Base-by-base conservation (phyloP, 1,140 invertebrate genomes). In the Pectinophora gossypiella region DNA sequence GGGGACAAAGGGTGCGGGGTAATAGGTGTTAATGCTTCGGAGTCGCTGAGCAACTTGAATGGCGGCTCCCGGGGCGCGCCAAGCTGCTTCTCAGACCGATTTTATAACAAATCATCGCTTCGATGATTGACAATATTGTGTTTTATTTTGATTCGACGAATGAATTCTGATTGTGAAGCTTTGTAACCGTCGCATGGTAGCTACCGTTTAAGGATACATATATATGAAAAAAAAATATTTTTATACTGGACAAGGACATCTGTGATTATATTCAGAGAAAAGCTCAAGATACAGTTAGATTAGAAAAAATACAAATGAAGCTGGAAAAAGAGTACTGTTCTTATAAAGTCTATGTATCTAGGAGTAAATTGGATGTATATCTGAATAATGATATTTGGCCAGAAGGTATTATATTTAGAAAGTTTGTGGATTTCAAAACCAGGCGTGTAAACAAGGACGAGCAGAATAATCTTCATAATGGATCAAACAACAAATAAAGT, bases 11-110 rank as follows among this genome's bases (percentile, higher is more conserved):
- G 67, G 69, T 54, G 67, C 50, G 20, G 35, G 21, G 68, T 79
- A 84, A 86, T 86, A 79, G 78, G 83, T 83, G 80, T 78, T 83
- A 84, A 83, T 86, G 76, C 56, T 73, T 51, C 56, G 59, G 64
- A 78, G 60, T 79, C 72, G 74, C 12, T 70, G 77, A 64, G 61
- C 74, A 73, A 45, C 51, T 56, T 80, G 77, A 84, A 84, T 74
- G 68, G 48, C 65, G 54, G 64, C 68, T 61, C 64, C 65, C 70
- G 65, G 59, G 54, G 48, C 67, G 60, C 53, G 47, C 54, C 23
- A 55, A 47, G 51, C 47, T 42, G 35, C 35, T 48, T 27, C 51
- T 48, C 51, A 21, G 44, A 52, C 19, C 75, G 79, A 76, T 81
- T 81, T 81, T 80, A 80, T 81, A 81, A 80, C 76, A 84, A 84